Percentiles rank a stretch among this genome's conserved stretches.
Conservation (phyloP, 2,113 vertebrate genomes). For the Aptenodytes forsteri region DNA sequence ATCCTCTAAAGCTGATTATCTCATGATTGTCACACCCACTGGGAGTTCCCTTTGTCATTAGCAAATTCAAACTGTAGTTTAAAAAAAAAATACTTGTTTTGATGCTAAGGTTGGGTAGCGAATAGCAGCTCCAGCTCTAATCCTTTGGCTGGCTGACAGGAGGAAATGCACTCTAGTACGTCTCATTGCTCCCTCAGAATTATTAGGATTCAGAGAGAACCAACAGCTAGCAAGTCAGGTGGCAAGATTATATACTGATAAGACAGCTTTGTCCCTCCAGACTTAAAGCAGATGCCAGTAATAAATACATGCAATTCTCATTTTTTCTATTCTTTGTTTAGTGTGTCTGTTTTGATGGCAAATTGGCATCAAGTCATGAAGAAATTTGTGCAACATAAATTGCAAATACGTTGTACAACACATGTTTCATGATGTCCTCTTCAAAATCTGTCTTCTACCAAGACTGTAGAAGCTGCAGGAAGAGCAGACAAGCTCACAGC, state of each 20-base stretch:
- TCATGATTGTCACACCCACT: slow-evolving; percentile 46
- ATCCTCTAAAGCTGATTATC: slow-evolving; percentile 56
- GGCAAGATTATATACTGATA: background rate
- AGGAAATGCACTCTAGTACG: background rate
- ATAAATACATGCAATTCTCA: background rate
- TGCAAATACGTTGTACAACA: background rate
- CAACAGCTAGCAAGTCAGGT: background rate
- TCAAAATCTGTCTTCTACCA: background rate
- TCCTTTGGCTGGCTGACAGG: slow-evolving; percentile 31
- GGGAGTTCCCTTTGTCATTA: slow-evolving; percentile 46
- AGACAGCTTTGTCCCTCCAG: background rate
- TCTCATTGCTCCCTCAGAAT: background rate
- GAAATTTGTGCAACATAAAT: background rate
- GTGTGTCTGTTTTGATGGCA: background rate
- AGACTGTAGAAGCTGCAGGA: background rate
- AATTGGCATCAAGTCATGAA: background rate
- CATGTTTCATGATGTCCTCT: background rate
- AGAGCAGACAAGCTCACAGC: background rate
- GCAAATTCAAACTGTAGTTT: slow-evolving; percentile 20
- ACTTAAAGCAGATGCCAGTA: background rate
- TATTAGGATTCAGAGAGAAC: background rate
- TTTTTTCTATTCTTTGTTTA: background rate
- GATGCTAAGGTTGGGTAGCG: slow-evolving; percentile 29
- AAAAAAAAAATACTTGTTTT: slow-evolving; percentile 17
- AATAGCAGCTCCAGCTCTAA: slow-evolving; percentile 25